Conservation (phyloP, 2,113 vertebrate genomes). For the Nymphicus hollandicus region DNA sequence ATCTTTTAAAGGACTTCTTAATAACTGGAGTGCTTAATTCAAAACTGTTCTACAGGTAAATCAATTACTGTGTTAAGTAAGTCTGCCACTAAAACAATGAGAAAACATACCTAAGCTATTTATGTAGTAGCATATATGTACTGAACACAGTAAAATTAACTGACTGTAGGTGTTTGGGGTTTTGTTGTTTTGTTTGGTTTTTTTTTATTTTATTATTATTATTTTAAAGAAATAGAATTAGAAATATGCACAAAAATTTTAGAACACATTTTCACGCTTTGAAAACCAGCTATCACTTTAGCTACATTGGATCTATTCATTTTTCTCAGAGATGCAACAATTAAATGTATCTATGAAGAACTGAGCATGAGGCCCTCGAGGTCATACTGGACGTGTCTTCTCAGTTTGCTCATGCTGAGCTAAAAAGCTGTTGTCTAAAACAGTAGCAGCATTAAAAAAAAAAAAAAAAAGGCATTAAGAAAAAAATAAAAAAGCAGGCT, state of each 20-base stretch:
- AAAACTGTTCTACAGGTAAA: slow-evolving; percentile 56
- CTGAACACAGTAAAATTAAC: not conserved
- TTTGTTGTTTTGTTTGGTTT: rapidly evolving
- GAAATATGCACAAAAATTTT: not conserved
- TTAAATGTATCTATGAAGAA: slow-evolving; percentile 70
- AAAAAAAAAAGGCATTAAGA: slow-evolving; percentile 80
- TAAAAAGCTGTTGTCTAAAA: slow-evolving; percentile 80
- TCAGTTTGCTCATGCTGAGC: slow-evolving; percentile 74
- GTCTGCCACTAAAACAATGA: slow-evolving; percentile 10
- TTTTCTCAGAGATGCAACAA: slow-evolving; percentile 67
- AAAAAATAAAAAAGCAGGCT: slow-evolving; percentile 44
- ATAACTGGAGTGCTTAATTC: slow-evolving; percentile 44
- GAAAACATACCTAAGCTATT: not conserved
- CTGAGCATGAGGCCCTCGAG: slow-evolving; percentile 58
- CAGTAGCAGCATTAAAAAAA: slow-evolving; percentile 64
- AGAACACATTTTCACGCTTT: slow-evolving; percentile 10
- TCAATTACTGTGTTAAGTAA: slow-evolving; percentile 38
- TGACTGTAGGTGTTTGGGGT: rapidly evolving
- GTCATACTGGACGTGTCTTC: slow-evolving; percentile 75
- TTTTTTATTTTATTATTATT: not conserved
- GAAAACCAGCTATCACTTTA: slow-evolving; percentile 19
- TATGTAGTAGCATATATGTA: not conserved
- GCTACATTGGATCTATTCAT: slow-evolving; percentile 30
- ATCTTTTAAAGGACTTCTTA: slow-evolving; percentile 32
- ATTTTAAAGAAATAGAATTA: not conserved